phyloP scores from a whole-genome alignment of 2,113 vertebrate species.

The Peromyscus polionotus region DNA sequence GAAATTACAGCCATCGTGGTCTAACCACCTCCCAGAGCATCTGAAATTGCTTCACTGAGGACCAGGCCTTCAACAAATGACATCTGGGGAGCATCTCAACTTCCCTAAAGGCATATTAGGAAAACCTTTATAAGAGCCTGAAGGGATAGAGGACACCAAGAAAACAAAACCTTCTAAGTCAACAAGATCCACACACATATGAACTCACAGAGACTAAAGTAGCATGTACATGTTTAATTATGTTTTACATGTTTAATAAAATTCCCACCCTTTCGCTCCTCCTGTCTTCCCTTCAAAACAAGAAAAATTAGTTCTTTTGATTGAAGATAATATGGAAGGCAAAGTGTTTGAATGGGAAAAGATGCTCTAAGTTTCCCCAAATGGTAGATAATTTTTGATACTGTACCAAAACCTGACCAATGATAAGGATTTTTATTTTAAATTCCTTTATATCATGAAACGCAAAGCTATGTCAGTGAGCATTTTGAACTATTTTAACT shows the following conservation, averaged over 20 bases:
- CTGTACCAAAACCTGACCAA: neutral
- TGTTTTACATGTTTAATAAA: neutral
- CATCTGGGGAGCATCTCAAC: neutral
- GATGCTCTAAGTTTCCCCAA: neutral
- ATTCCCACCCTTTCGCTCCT: neutral
- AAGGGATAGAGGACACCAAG: neutral
- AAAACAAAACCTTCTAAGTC: neutral
- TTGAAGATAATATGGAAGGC: neutral
- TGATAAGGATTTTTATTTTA: neutral
- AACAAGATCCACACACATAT: neutral
- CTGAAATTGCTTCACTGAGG: neutral
- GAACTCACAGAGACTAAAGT: neutral
- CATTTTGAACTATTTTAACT: neutral
- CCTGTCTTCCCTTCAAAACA: neutral
- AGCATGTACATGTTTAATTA: neutral
- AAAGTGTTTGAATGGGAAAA: neutral
- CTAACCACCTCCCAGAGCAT: neutral
- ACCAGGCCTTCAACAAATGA: neutral
- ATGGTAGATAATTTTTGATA: neutral
- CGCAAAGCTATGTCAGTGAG: neutral
- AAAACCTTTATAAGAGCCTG: neutral
- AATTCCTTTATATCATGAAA: neutral
- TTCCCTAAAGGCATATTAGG: conserved; percentile 10
- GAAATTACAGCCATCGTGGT: neutral
- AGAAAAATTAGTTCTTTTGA: neutral